Percentiles rank a stretch among this genome's conserved stretches.
Conservation (phyloP, 2,113 vertebrate genomes). For the Perccottus glenii region DNA sequence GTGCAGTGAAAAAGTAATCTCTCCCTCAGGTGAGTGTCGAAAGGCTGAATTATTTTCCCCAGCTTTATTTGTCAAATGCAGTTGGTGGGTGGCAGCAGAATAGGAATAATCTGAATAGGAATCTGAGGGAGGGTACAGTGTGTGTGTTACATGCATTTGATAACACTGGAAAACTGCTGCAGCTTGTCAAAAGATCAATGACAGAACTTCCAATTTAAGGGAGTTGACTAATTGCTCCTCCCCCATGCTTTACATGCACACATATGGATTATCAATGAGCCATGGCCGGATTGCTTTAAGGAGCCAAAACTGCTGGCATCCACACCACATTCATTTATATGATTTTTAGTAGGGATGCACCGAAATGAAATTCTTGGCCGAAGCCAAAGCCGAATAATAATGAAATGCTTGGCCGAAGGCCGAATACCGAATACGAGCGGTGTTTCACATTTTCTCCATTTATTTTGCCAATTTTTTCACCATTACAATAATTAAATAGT, state of each 20-base stretch:
- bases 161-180: slow-evolving; percentile 19
- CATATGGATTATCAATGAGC: slow-evolving; percentile 44
- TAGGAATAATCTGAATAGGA: slow-evolving; percentile 9
- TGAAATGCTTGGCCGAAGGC: too few relatives aligned
- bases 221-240: background rate
- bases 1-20: slow-evolving; percentile 33
- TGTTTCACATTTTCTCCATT: too few relatives aligned
- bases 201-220: too few relatives aligned
- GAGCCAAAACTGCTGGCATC: slow-evolving; percentile 24
- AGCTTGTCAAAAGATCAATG: slow-evolving; percentile 5
- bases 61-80: slow-evolving; percentile 40
- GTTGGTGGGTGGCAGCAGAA: slow-evolving; percentile 38
- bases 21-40: slow-evolving; percentile 38
- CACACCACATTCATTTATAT: background rate
- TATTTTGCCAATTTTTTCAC: too few relatives aligned
- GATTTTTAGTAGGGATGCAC: too few relatives aligned
- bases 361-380: too few relatives aligned
- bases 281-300: slow-evolving; percentile 36
- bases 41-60: slow-evolving; percentile 44
- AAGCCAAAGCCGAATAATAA: too few relatives aligned
- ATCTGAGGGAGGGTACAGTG: slow-evolving; percentile 10
- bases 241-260: slow-evolving; percentile 6
- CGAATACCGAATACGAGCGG: too few relatives aligned
- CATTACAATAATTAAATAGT: too few relatives aligned
- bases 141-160: slow-evolving; percentile 31